Percentiles rank a stretch among this genome's conserved stretches.
Evolutionary conservation across 2,113 vertebrate species (phyloP).

Genomic region (Hypocryptadius cinnamomeus): DNA sequence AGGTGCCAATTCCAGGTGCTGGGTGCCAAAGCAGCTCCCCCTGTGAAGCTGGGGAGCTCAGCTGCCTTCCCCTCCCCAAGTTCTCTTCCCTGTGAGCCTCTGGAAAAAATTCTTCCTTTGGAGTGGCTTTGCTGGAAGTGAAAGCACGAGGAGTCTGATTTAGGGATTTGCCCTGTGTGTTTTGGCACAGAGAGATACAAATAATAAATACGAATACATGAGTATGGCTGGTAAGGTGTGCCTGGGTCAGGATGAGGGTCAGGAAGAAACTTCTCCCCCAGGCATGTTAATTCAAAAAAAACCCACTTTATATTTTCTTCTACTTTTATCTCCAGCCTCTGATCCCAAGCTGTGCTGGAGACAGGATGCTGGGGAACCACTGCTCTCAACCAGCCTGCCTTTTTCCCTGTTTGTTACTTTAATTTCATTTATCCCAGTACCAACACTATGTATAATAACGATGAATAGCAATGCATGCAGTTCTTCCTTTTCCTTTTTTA

Average conservation of each 20-base stretch:
- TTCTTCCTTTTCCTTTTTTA: neutral
- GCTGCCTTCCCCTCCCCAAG: neutral
- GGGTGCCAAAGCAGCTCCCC: neutral
- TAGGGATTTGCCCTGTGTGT: neutral
- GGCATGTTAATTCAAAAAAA: neutral
- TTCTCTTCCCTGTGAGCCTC: neutral
- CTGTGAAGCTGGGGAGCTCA: neutral
- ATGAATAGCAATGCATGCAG: neutral
- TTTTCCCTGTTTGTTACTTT: neutral
- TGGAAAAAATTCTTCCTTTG: neutral
- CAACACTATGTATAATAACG: neutral
- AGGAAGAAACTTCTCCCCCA: constrained; percentile 6
- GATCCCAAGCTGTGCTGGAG: neutral
- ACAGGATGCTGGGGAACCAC: neutral
- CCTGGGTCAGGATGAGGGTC: neutral
- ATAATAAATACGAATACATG: neutral
- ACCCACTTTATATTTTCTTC: neutral
- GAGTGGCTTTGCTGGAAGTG: neutral
- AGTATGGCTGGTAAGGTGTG: neutral
- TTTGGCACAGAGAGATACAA: neutral
- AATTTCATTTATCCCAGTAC: constrained; percentile 10
- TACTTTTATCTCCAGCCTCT: constrained; percentile 17
- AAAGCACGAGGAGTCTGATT: neutral
- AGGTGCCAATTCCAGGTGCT: neutral
- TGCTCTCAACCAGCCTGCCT: neutral